Percentiles rank a stretch among this genome's conserved stretches.
Evolutionary conservation across 2,888 invertebrate genomes (phyloP).

Genomic region (Xanthia icteritia): DNA sequence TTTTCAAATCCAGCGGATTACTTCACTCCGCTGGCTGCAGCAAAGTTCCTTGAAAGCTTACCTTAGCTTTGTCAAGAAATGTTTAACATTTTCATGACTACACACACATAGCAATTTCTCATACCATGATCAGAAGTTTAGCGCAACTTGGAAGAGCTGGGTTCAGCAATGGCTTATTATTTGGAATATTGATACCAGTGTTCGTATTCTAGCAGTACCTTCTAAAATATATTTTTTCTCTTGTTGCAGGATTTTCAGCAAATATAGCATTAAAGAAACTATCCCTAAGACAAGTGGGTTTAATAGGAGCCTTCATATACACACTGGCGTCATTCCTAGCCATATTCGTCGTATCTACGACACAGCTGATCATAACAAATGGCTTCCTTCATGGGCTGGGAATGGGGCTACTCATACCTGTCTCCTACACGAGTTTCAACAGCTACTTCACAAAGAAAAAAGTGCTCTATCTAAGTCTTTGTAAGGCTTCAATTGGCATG

Average conservation of each 20-base stretch:
- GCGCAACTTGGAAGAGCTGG: not conserved
- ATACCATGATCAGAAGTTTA: not conserved
- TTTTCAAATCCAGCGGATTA: constrained; percentile 43
- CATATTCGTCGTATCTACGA: constrained; percentile 91
- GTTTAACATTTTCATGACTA: constrained; percentile 15
- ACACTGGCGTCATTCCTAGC: constrained; percentile 91
- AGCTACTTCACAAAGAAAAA: constrained; percentile 93
- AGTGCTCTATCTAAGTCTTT: constrained; percentile 92
- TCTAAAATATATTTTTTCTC: not conserved
- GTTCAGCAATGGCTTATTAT: no score
- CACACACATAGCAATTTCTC: not conserved
- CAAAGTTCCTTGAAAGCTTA: constrained; percentile 31
- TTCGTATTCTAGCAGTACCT: no score
- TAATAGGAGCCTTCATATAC: constrained; percentile 92
- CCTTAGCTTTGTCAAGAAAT: constrained; percentile 31
- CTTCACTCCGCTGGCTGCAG: constrained; percentile 9
- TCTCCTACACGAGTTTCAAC: constrained; percentile 93
- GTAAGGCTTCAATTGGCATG: constrained; percentile 93
- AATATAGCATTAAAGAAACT: constrained; percentile 92
- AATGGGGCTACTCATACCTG: constrained; percentile 93
- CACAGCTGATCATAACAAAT: constrained; percentile 92
- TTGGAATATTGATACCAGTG: no score
- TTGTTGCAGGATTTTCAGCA: constrained; percentile 92
- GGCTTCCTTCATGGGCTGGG: constrained; percentile 92
- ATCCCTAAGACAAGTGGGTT: constrained; percentile 92